Evolutionary conservation across 2,113 vertebrate genomes (phyloP).

Genomic region (Falcunculus frontatus): DNA sequence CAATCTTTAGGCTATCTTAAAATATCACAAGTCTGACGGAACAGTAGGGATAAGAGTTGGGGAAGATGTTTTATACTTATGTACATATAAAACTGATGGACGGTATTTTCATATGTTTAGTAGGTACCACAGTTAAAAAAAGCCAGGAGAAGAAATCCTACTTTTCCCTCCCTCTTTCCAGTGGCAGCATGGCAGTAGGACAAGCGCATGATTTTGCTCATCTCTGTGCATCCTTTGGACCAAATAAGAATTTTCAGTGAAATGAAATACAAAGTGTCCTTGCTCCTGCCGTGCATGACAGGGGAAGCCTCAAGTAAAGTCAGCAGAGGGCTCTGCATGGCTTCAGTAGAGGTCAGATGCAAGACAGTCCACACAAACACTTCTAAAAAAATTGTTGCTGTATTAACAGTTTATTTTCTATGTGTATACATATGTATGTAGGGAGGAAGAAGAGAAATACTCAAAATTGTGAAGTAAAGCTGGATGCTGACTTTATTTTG

Average conservation of each 20-base stretch:
- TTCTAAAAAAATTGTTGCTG: rapidly evolving
- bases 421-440: not conserved
- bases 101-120: not conserved
- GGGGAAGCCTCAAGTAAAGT: not conserved
- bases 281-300: not conserved
- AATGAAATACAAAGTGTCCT: not conserved
- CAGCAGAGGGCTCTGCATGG: not conserved
- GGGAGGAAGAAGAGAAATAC: not conserved
- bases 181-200: not conserved
- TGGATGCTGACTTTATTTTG: not conserved
- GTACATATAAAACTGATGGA: not conserved
- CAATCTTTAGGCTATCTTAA: not conserved
- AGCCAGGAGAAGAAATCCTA: not conserved
- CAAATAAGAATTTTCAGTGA: not conserved
- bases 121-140: not conserved
- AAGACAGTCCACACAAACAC: not conserved
- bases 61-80: not conserved
- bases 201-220: not conserved
- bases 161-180: not conserved
- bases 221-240: not conserved
- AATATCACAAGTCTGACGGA: not conserved
- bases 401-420: not conserved
- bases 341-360: not conserved
- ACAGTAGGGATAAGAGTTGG: not conserved
- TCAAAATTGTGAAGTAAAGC: not conserved